Evolutionary conservation across 2,797 vertebrate genomes (phyloP), one percentile per base, ranked within the genome.

Genomic region (Leptatherina wallacei): DNA sequence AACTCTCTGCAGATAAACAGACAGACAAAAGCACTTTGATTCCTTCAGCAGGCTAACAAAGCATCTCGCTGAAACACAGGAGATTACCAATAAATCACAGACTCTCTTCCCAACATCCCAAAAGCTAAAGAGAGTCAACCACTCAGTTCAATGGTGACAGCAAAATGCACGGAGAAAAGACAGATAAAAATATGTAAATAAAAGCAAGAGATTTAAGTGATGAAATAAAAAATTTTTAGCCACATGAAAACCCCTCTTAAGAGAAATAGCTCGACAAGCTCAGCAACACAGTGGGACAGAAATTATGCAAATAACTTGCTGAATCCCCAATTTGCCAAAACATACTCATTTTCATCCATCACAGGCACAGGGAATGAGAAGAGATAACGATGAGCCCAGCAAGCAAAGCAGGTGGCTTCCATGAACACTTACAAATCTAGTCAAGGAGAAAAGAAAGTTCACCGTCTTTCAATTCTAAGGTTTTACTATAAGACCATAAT

Each of bases 1-100:
- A 99, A 99, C 90, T 99, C 98, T 94, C 98, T 99, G 89, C 89
- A 97, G 49, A 83, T 52, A 81, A 22, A 77, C 27, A 86, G 61
- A 82, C 63, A 82, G 62, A 71, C 20, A 85, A 49, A 83, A 65
- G 76, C 30, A 67, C 64, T n/a, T 81, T 80, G 75, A 86, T 74
- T 88, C 55, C 67, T 75, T 61, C 33, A 55, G 62, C 54, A 69
- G 32, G 54, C 61, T 47, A 66, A 78, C 62, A 75, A 75, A 82
- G 62, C 64, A 49, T 54, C 65, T 68, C 32, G 1, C 56, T 27
- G 18, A 83, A 78, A 76, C 60, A 61, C 38, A 55, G 64, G 65
- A 77, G 56, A 75, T 77, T 59, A 71, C 51, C 57, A 67, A 81
- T 63, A 47, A 70, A 78, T 71, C 52, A 64, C 62, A 76, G 57